phyloP scores from a whole-genome alignment of 2,113 vertebrate species.

The Cygnus buccinator region DNA sequence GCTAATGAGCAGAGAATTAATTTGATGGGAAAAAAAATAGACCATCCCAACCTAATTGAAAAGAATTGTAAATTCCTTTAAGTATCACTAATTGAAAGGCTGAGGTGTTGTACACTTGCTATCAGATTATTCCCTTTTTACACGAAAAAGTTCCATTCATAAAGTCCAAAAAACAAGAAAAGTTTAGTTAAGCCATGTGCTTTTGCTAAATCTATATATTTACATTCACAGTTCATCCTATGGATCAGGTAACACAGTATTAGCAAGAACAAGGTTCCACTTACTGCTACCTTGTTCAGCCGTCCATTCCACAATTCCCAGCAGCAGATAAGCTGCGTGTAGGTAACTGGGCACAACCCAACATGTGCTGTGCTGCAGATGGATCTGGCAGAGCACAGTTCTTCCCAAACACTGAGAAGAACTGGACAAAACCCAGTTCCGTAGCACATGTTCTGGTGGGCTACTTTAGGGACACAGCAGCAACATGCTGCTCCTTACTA shows the following conservation, averaged over 20 bases:
- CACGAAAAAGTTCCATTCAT: neutral
- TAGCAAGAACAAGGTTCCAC: neutral
- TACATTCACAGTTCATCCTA: neutral
- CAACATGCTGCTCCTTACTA: neutral
- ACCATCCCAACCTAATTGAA: neutral
- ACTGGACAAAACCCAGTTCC: neutral
- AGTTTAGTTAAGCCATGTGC: neutral
- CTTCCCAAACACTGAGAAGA: neutral
- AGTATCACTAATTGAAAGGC: neutral
- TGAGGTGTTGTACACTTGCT: neutral
- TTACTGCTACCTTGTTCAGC: neutral
- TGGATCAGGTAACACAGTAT: neutral
- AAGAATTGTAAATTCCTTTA: neutral
- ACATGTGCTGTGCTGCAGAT: fast-evolving
- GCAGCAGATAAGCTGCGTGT: neutral
- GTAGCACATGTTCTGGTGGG: neutral
- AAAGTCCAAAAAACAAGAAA: neutral
- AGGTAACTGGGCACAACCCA: fast-evolving
- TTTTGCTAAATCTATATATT: neutral
- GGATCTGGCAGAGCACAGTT: fast-evolving
- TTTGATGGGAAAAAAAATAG: neutral
- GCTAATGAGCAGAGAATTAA: neutral
- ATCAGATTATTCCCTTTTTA: neutral
- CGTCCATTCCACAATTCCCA: neutral
- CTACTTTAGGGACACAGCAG: neutral